Conservation (phyloP, 2,113 vertebrate genomes). For the Uropsilus gracilis region DNA sequence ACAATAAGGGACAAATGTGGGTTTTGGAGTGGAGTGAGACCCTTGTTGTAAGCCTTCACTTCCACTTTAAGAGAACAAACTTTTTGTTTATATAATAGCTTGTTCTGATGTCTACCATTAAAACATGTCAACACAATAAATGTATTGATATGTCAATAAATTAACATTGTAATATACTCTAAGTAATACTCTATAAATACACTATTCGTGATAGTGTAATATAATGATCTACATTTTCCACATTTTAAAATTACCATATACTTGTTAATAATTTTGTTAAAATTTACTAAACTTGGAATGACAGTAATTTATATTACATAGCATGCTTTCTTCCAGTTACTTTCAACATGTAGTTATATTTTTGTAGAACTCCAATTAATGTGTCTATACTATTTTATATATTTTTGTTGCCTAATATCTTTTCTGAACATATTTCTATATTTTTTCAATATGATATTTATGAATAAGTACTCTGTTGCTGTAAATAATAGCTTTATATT, state of each 20-base stretch:
- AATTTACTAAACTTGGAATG: background rate
- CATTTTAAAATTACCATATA: slow-evolving; percentile 20
- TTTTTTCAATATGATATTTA: background rate
- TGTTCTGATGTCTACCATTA: background rate
- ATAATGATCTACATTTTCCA: background rate
- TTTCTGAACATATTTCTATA: slow-evolving; percentile 30
- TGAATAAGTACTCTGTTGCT: background rate
- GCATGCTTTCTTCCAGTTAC: background rate
- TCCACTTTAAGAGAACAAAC: background rate
- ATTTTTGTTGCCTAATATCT: slow-evolving; percentile 6
- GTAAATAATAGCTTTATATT: background rate
- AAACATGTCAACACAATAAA: background rate
- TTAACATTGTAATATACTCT: background rate
- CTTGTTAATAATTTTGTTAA: slow-evolving; percentile 42
- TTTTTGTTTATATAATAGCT: background rate
- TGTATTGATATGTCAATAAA: slow-evolving; percentile 1
- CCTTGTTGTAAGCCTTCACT: background rate
- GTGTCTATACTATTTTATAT: background rate
- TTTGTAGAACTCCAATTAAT: background rate
- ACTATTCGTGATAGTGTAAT: background rate
- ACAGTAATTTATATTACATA: background rate
- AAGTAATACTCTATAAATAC: background rate
- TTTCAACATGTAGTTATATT: background rate
- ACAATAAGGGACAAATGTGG: background rate
- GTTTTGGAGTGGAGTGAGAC: background rate